These are phyloP conservation scores for Lepisosteus oculatus DNA, from an alignment of 2,113 vertebrate genomes.

Conservation along the genomic window DNA sequence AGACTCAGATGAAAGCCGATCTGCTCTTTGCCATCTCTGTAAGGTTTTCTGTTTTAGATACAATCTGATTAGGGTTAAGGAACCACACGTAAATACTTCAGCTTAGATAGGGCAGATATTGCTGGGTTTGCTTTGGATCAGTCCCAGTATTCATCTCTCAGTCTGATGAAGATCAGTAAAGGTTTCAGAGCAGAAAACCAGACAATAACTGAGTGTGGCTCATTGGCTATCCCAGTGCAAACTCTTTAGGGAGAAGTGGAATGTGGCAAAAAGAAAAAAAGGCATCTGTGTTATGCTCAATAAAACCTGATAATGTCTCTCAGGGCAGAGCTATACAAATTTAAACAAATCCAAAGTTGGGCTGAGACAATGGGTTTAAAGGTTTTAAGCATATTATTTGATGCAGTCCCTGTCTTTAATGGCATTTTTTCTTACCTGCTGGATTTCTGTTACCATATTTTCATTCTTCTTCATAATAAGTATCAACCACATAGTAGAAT, in stretches of 20 bases:
- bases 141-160: not conserved
- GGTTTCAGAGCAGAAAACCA: too few species aligned
- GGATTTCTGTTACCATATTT: too few species aligned
- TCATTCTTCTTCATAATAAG: too few species aligned
- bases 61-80: not conserved
- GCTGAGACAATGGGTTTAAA: too few species aligned
- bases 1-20: not conserved
- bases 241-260: constrained; percentile 20
- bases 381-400: too few species aligned
- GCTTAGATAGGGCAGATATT: constrained; percentile 2
- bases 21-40: constrained; percentile 4
- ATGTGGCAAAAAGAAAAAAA: constrained; percentile 28
- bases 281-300: constrained; percentile 32
- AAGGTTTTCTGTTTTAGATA: not conserved
- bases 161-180: not conserved
- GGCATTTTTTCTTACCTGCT: too few species aligned
- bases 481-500: too few species aligned
- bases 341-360: too few species aligned
- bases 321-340: too few species aligned
- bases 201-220: too few species aligned
- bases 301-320: constrained; percentile 15
- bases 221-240: too few species aligned
- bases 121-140: not conserved
- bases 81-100: not conserved
- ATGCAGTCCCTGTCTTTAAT: too few species aligned